Evolutionary conservation across 2,888 invertebrate species (phyloP).

Genomic region (Augiades crinisus): DNA sequence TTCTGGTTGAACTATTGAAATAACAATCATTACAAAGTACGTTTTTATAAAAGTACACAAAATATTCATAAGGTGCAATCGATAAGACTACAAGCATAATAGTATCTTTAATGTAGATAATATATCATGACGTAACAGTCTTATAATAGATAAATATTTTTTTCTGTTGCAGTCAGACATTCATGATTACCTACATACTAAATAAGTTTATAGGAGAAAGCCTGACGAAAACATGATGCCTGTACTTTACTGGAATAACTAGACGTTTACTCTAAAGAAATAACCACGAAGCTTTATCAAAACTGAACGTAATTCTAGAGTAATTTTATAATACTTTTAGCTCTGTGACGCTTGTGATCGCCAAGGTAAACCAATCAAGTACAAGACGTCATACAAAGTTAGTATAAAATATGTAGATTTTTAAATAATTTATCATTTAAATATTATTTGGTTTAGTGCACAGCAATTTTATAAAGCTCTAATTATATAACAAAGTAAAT

Average conservation of each 20-base stretch:
- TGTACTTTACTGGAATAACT: background rate
- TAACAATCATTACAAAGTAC: slow-evolving; percentile 4
- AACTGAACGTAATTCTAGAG: too few species aligned
- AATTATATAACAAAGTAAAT: slow-evolving; percentile 38
- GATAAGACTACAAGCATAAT: slow-evolving; percentile 8
- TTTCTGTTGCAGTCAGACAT: slow-evolving; percentile 35
- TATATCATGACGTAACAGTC: slow-evolving; percentile 33
- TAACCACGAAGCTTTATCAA: too few species aligned
- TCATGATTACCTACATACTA: slow-evolving; percentile 15
- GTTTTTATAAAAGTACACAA: slow-evolving; percentile 20
- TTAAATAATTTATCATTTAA: slow-evolving; percentile 31
- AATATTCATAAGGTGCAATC: slow-evolving; percentile 18
- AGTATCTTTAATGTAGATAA: slow-evolving; percentile 13
- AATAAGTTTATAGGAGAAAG: slow-evolving; percentile 46
- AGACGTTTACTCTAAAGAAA: too few species aligned
- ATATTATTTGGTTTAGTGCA: slow-evolving; percentile 74
- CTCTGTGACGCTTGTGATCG: too few species aligned
- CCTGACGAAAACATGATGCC: slow-evolving; percentile 53
- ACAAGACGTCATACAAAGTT: background rate
- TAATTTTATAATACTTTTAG: too few species aligned
- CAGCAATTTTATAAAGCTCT: slow-evolving; percentile 58
- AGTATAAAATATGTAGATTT: background rate
- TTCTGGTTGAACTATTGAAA: background rate
- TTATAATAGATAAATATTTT: slow-evolving; percentile 35
- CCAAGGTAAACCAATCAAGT: too few species aligned